Evolutionary conservation across 1,140 invertebrate species (phyloP).

Genomic region (Drosophila nannoptera): DNA sequence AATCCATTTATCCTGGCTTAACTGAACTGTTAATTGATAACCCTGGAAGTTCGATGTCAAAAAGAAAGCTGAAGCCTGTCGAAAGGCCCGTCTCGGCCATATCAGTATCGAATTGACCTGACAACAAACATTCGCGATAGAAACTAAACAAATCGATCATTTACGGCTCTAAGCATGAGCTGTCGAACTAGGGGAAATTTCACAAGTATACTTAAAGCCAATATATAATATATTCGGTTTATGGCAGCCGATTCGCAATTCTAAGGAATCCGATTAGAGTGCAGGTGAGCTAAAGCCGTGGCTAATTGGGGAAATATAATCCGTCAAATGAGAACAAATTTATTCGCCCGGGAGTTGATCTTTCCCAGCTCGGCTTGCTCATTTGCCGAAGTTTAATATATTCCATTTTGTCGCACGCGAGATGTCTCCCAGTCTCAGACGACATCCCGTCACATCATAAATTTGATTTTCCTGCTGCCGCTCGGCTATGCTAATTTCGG

Average conservation of each 20-base stretch:
- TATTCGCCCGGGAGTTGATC: too few relatives aligned
- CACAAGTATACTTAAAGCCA: background rate
- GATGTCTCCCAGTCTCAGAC: background rate
- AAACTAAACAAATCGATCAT: background rate
- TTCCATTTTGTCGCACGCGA: background rate
- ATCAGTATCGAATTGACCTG: background rate
- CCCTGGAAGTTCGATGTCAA: too few relatives aligned
- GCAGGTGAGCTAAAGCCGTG: too few relatives aligned
- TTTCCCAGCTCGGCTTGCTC: too few relatives aligned
- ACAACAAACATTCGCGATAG: background rate
- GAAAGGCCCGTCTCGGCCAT: background rate
- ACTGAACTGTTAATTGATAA: too few relatives aligned
- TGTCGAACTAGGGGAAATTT: background rate
- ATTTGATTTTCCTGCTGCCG: background rate
- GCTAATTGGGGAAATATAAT: background rate
- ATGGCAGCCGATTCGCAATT: background rate
- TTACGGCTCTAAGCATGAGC: background rate
- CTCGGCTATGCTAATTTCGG: slow-evolving; percentile 33
- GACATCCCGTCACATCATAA: slow-evolving; percentile 1
- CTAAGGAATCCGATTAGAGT: too few relatives aligned
- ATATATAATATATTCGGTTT: background rate
- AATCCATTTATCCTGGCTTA: too few relatives aligned
- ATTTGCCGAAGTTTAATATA: background rate
- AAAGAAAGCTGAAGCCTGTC: too few relatives aligned
- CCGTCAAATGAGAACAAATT: background rate